Conservation (phyloP, 2,113 vertebrate species). For the Microtus ochrogaster region DNA sequence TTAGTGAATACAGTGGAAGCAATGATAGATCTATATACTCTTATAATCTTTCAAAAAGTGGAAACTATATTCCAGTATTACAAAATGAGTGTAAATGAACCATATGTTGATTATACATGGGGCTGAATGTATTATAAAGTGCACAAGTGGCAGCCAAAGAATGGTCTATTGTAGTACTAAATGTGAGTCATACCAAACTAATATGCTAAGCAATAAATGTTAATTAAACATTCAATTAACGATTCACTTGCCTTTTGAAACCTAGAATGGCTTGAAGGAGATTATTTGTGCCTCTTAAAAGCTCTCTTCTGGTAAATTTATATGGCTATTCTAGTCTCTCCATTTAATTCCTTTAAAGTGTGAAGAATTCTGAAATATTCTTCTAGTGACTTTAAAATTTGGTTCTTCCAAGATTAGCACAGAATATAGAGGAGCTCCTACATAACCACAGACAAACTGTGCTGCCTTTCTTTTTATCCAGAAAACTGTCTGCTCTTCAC, state of each 20-base stretch:
- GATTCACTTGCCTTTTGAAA: conserved; percentile 51
- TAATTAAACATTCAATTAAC: conserved; percentile 63
- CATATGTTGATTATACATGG: conserved; percentile 21
- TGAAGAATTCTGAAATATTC: neutral
- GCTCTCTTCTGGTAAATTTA: conserved; percentile 41
- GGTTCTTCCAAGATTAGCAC: neutral
- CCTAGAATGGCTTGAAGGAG: conserved; percentile 38
- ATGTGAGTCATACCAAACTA: conserved; percentile 39
- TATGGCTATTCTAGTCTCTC: conserved; percentile 5
- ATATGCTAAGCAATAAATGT: conserved; percentile 41
- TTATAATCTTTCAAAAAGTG: conserved; percentile 18
- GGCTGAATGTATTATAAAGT: neutral
- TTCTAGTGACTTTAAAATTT: conserved; percentile 19
- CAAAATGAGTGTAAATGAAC: conserved; percentile 21
- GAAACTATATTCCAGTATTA: conserved; percentile 50
- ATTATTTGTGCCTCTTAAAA: conserved; percentile 55
- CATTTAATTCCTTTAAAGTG: conserved; percentile 42
- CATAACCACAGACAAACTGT: accelerated
- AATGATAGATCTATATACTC: neutral
- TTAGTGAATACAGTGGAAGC: conserved; percentile 21
- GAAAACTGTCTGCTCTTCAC: neutral
- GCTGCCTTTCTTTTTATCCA: neutral
- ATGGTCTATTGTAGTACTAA: neutral
- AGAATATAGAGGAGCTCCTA: neutral
- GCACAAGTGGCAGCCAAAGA: neutral